These are phyloP conservation scores for Ferrisia virgata DNA, from an alignment of 2,888 invertebrate species.

Conservation along the genomic window DNA sequence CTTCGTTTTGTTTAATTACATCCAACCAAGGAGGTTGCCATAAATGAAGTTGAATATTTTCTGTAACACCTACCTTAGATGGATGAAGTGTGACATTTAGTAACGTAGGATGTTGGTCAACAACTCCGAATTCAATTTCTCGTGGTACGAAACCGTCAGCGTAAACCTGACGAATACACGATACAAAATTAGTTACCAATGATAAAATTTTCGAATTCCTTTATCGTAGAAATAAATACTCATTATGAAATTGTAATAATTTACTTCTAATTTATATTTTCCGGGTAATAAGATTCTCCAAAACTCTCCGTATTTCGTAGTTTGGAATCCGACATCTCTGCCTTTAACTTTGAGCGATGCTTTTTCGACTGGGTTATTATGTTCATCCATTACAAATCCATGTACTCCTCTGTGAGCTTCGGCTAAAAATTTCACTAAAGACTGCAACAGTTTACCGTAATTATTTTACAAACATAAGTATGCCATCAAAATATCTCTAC, in stretches of 20 bases:
- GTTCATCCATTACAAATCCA: conserved; percentile 59
- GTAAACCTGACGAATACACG: too few species aligned
- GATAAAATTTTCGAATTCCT: neutral
- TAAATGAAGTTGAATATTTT: conserved; percentile 41
- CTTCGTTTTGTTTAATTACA: conserved; percentile 30
- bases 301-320: conserved; percentile 62
- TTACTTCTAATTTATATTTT: conserved; percentile 59
- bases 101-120: conserved; percentile 79
- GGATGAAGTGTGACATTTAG: conserved; percentile 78
- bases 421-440: conserved; percentile 58
- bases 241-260: neutral
- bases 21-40: conserved; percentile 49
- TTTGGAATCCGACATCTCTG: conserved; percentile 60
- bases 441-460: too few species aligned
- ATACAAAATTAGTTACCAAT: conserved; percentile 6
- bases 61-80: conserved; percentile 63
- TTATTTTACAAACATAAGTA: too few species aligned
- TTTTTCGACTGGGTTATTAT: conserved; percentile 56
- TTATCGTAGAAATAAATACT: too few species aligned
- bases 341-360: conserved; percentile 58
- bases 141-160: conserved; percentile 80
- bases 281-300: conserved; percentile 66
- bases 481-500: too few species aligned
- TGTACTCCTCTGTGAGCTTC: conserved; percentile 62
- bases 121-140: conserved; percentile 81